Evolutionary conservation across 92 coral and sea anemone genomes (phyloP).

Genomic region (Siderastrea radians): DNA sequence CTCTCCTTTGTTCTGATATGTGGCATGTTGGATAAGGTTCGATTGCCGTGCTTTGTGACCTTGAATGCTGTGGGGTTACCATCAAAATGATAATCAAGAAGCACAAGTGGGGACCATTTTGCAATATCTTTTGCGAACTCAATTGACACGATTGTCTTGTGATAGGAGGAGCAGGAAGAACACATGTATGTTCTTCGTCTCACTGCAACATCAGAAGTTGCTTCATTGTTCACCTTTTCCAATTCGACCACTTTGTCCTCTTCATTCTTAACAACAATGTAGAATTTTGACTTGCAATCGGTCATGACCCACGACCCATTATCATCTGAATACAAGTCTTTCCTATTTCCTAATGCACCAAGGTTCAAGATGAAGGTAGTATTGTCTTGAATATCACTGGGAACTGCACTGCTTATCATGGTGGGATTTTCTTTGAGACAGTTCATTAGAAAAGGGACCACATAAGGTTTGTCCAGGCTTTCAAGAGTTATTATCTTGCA

Average conservation of each 20-base stretch:
- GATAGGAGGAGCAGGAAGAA: slow-evolving; percentile 47
- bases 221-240: slow-evolving; percentile 19
- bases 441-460: slow-evolving; percentile 39
- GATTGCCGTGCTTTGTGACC: slow-evolving; percentile 53
- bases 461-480: slow-evolving; percentile 41
- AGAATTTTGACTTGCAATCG: slow-evolving; percentile 43
- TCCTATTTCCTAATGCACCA: slow-evolving; percentile 18
- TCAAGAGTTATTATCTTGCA: slow-evolving; percentile 9
- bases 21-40: slow-evolving; percentile 34
- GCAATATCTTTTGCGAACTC: slow-evolving; percentile 61
- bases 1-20: slow-evolving; percentile 60
- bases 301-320: slow-evolving; percentile 44
- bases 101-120: slow-evolving; percentile 61
- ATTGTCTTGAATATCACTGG: slow-evolving; percentile 44
- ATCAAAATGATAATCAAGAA: slow-evolving; percentile 60
- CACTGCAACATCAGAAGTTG: slow-evolving; percentile 58
- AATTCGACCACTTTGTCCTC: slow-evolving; percentile 27
- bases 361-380: slow-evolving; percentile 36
- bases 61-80: slow-evolving; percentile 49
- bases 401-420: slow-evolving; percentile 13
- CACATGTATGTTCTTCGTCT: slow-evolving; percentile 50
- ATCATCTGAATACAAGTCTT: slow-evolving; percentile 31
- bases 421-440: background rate
- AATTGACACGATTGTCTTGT: slow-evolving; percentile 62
- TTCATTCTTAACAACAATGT: slow-evolving; percentile 20